Evolutionary conservation across 2,888 invertebrate genomes (phyloP), one percentile per base, ranked within the genome.

Genomic region (Hydrotaea diabolus): DNA sequence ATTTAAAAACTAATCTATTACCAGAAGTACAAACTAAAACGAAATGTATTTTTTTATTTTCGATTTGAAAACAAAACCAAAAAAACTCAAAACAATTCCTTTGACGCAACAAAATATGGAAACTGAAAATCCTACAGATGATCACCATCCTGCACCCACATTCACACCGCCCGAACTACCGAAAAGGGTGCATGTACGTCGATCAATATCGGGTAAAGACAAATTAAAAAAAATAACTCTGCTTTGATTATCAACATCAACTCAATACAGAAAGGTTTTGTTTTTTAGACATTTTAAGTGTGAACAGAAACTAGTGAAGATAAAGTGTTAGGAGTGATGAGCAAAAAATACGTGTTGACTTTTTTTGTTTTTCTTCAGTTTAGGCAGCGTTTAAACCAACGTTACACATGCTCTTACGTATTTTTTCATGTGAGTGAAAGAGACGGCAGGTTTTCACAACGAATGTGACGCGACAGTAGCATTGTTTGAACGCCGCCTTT

Each of bases 151-250:
- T 95, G 97, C 97, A 95, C 97, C 98, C 94, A 97, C 98, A 95
- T 98, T 97, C 95, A 98, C 98, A 95, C 98, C 98, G 95, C 98
- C 98, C 95, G 98, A 98, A 96, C 97, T 98, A 95, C 98, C 98
- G 95, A 98, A 98, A 96, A 96, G 97, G 96, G 97, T 97, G 96
- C 97, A 97, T 96, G 96, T 97, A 94, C 96, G 97, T 97, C 97
- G 97, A 97, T 94, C 94, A 90, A 91, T 94, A 91, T 91, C 92
- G 91, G 92, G 91, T 91, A 91, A 91, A 89, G 79, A 59, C 31
- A 31, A 31, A 31, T 4, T 31, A 2, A 4, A 31, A 4, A 7
- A 31, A n/a, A n/a, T n/a, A n/a, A n/a, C n/a, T 36, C 15, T 55
- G 11, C 0, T 71, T 59, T 64, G 43, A 26, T 66, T 19, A 43